These are phyloP conservation scores for Clarias pachynema DNA, from an alignment of 2,797 vertebrate species.

Conservation along the genomic window DNA sequence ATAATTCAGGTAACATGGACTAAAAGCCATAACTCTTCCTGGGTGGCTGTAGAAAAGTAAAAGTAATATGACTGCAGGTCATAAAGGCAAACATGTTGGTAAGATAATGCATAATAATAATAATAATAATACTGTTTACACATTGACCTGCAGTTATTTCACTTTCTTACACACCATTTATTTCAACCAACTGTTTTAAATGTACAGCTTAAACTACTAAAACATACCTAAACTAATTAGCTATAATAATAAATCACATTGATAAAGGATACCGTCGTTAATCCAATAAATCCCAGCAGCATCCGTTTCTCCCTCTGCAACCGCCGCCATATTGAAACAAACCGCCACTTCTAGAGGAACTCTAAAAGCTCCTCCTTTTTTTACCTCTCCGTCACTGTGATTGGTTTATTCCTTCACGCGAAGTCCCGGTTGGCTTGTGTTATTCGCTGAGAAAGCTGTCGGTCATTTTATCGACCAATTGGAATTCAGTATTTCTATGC, in stretches of 20 bases:
- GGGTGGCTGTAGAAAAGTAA: not conserved
- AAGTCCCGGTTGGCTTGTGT: rapidly evolving
- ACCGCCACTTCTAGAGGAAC: constrained; percentile 82
- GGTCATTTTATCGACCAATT: constrained; percentile 28
- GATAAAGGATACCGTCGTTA: constrained; percentile 76
- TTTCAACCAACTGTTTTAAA: not conserved
- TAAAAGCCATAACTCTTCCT: not conserved
- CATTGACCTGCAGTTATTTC: not conserved
- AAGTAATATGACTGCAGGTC: not conserved
- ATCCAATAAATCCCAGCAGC: constrained; percentile 74
- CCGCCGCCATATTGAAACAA: constrained; percentile 95
- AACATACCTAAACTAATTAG: not conserved
- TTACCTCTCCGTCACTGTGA: constrained; percentile 22
- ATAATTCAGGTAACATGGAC: not conserved
- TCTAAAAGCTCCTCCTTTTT: constrained; percentile 51
- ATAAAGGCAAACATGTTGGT: not conserved
- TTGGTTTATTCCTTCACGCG: constrained; percentile 52
- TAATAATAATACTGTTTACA: not conserved
- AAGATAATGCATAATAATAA: not conserved
- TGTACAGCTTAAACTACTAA: not conserved
- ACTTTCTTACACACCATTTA: not conserved
- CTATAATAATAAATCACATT: not conserved
- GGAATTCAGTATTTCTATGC: constrained; percentile 6
- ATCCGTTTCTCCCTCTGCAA: constrained; percentile 52
- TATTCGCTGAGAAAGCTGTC: constrained; percentile 58